Evolutionary conservation across 23 tunicate genomes (phyloP), one percentile per base, ranked within the genome.

Genomic region (Styela plicata): DNA sequence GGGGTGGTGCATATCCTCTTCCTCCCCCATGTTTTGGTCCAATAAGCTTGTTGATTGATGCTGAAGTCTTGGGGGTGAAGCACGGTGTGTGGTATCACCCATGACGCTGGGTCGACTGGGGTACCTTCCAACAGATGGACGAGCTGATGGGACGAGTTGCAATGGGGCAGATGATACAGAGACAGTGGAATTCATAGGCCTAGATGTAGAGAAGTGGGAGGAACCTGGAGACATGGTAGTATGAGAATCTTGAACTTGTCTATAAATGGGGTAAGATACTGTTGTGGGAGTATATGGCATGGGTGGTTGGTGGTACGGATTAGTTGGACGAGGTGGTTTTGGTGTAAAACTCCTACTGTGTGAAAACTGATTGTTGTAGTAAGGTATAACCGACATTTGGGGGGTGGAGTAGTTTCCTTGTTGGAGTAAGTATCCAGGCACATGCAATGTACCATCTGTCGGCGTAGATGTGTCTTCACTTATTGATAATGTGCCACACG

Each of bases 21-120:
- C 98, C 79, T 93, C 98, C 2, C 98, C 98, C 94, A 93, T 88
- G 81, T 86, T 83, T 63, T 82, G 79, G 63, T 93, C 98, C 78
- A 93, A 66, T 19, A 93, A 24, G 69, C 90, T 82, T 44, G 57
- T 44, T 2, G 83, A 63, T 53, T 76, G 81, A 53, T 76, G 52
- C 81, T 76, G 81, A 7, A 76, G 81, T 18, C 33, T 76, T 31
- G 77, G 77, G 20, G 19, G 19, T 3, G 31, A 26, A 28, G 71
- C 30, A 66, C 31, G 71, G 7, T 10, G 31, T 26, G 31, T 5
- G 17, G 31, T 28, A 17, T 26, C 71, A 10, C 71, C 71, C 57
- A 44, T 44, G 13, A 7, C 57, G 57, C 57, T 44, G 13, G 57
- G 57, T 44, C 57, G 7, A 44, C 57, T 44, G 57, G 57, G 57